Conservation (phyloP, 2,888 invertebrate genomes). For the Eupithecia vulgata region DNA sequence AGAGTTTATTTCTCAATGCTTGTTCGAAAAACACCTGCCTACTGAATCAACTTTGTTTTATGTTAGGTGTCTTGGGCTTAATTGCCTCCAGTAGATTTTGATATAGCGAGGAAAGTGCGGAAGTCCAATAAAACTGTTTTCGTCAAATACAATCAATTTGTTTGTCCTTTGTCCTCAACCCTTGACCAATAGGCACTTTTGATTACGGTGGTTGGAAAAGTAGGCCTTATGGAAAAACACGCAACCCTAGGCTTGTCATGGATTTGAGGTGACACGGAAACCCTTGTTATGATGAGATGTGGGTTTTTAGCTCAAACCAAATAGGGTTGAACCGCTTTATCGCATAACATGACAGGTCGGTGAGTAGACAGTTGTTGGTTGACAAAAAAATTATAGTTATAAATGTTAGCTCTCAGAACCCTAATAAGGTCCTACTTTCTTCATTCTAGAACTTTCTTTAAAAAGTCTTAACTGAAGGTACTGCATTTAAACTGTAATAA, state of each 20-base stretch:
- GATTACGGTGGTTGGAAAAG: conserved; percentile 40
- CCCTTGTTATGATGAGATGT: conserved; percentile 41
- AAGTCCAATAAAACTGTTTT: neutral
- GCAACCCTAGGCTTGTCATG: conserved; percentile 37
- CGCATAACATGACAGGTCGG: conserved; percentile 12
- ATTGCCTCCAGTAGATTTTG: neutral
- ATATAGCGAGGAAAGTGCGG: neutral
- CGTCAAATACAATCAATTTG: conserved; percentile 51
- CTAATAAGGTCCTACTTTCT: neutral
- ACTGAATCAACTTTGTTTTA: neutral
- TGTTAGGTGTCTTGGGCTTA: neutral
- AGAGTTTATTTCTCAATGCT: neutral
- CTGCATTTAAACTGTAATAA: neutral
- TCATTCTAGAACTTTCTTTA: neutral
- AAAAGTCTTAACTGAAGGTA: neutral
- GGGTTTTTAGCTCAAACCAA: conserved; percentile 30
- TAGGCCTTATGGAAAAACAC: conserved; percentile 60
- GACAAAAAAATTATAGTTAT: neutral
- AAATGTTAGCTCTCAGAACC: neutral
- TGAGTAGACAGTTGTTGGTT: neutral
- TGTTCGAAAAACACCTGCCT: neutral
- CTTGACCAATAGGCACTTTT: conserved; percentile 47
- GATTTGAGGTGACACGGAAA: conserved; percentile 53
- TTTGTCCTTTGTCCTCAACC: conserved; percentile 52
- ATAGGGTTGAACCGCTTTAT: conserved; percentile 3